Conservation (phyloP, 2,113 vertebrate genomes). For the Atherinomorus stipes region DNA sequence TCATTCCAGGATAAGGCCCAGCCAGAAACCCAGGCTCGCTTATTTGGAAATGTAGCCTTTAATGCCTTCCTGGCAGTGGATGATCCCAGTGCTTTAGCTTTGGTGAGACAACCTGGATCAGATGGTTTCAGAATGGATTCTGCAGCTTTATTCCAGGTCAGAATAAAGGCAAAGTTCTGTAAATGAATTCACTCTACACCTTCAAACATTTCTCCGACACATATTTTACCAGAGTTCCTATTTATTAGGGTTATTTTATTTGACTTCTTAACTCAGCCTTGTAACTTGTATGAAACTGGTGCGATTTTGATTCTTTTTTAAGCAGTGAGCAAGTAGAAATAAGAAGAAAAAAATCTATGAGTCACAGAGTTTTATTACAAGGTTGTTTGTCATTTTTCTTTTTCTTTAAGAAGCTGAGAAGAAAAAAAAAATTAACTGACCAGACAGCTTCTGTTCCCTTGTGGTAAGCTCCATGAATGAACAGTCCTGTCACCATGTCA, state of each 20-base stretch:
- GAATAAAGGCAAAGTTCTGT: not conserved
- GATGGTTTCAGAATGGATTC: slow-evolving; percentile 96
- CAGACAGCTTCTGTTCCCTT: not conserved
- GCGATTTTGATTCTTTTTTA: not conserved
- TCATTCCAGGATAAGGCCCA: slow-evolving; percentile 91
- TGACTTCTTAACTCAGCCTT: not conserved
- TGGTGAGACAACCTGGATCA: slow-evolving; percentile 94
- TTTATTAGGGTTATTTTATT: not conserved
- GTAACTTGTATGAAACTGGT: not conserved
- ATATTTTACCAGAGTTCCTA: not conserved
- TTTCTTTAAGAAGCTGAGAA: slow-evolving; percentile 10
- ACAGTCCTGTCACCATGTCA: not conserved
- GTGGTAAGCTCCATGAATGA: slow-evolving; percentile 9
- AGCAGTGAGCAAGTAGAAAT: slow-evolving; percentile 25
- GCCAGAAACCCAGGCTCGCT: slow-evolving; percentile 90
- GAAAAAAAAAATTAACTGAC: slow-evolving; percentile 15
- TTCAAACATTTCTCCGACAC: not conserved
- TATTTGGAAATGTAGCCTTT: slow-evolving; percentile 89
- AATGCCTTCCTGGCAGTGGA: slow-evolving; percentile 91
- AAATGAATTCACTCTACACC: not conserved
- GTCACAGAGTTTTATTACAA: not conserved
- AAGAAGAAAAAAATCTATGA: not conserved
- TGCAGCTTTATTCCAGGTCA: slow-evolving; percentile 89
- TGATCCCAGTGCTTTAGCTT: slow-evolving; percentile 87
- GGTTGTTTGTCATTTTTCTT: slow-evolving; percentile 8